phyloP scores from a whole-genome alignment of 2,797 vertebrate species.

The Alauda arvensis region DNA sequence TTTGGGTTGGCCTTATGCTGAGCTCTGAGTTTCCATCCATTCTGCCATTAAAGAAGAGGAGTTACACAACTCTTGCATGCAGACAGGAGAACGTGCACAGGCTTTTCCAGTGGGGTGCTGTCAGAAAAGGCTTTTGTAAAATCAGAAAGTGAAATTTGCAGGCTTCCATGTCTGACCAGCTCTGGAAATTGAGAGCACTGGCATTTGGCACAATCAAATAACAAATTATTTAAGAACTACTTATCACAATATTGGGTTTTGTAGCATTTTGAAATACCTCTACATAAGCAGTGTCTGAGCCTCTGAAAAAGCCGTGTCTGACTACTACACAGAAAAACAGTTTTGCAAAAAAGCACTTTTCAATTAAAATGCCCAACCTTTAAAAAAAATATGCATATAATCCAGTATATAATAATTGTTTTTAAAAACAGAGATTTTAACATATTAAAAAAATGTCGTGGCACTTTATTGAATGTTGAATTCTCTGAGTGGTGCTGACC shows the following conservation, averaged over 20 bases:
- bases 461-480: not conserved
- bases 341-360: not conserved
- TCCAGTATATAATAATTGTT: not conserved
- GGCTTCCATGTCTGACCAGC: not conserved
- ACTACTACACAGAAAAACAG: not conserved
- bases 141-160: not conserved
- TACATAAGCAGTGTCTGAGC: not conserved
- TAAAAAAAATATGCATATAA: not conserved
- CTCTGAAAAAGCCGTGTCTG: not conserved
- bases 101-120: not conserved
- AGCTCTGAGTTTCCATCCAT: not conserved
- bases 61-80: accelerated
- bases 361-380: not conserved
- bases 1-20: not conserved
- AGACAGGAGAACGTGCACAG: not conserved
- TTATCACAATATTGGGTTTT: not conserved
- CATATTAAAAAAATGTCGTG: not conserved
- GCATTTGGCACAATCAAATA: not conserved
- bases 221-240: not conserved
- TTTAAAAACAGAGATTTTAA: not conserved
- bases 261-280: not conserved
- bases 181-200: not conserved
- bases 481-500: not conserved
- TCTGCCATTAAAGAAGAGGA: not conserved
- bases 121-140: not conserved